Evolutionary conservation across 2,113 vertebrate species (phyloP), one percentile per base, ranked within the genome.

Genomic region (Sus scrofa): DNA sequence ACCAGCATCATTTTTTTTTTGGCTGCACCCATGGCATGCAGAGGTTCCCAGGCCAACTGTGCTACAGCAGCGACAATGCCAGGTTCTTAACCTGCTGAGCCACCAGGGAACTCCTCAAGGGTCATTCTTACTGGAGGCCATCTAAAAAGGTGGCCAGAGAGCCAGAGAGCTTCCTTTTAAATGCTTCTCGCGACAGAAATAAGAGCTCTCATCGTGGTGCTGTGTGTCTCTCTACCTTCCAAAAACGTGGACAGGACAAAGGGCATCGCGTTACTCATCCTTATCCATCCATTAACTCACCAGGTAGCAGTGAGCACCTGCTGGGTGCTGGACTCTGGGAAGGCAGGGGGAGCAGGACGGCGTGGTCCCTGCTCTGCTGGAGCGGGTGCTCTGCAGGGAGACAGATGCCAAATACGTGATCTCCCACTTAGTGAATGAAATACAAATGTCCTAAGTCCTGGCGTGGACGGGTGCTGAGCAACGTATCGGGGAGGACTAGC

Each of bases 191-290:
- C 26, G 37, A 71, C 32, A 71, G 77, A 88, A 77, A 50, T 22
- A 37, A 27, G 56, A 56, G 9, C 56, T 56, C 39, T 91, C 26
- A 4, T 3, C 34, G 14, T 32, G 52, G 30, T n/a, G 15, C 63
- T 56, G 12, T 39, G 27, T 32, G 58, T 70, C 50, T 19, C 54
- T 78, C 82, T 77, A 15, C 3, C 37, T 71, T 70, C 50, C 62
- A 30, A 65, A 63, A 34, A 63, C 62, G 11, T 77, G 89, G 22
- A 32, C 30, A 3, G 2, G 13, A n/a, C n/a, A n/a, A n/a, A 32
- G 24, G 3, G 11, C 16, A 19, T 24, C 27, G 1, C 32, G 2
- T 27, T 10, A 11, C 5, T 26, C 44, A 0, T 10, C 27, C 15
- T 54, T 79, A 24, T 18, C 22, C 56, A 50, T 14, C 15, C 52